Conservation (phyloP, 2,888 invertebrate genomes). For the Anodontia alba region DNA sequence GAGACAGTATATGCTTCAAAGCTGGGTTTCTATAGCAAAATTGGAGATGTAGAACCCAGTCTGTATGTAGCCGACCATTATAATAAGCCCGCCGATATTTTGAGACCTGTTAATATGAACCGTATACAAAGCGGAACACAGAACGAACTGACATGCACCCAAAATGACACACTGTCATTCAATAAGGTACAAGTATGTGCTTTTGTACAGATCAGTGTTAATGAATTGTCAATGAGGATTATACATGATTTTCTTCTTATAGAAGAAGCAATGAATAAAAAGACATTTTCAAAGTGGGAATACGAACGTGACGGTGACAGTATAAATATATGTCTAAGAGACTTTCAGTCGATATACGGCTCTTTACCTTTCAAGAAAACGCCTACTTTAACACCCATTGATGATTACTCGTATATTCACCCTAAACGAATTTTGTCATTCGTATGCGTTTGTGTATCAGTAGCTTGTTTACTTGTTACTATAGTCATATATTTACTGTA, state of each 20-base stretch:
- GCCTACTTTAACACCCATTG: background rate
- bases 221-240: background rate
- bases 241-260: background rate
- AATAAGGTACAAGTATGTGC: background rate
- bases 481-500: slow-evolving; percentile 40
- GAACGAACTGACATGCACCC: background rate
- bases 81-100: background rate
- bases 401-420: background rate
- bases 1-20: background rate
- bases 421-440: slow-evolving; percentile 38
- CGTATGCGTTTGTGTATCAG: slow-evolving; percentile 28
- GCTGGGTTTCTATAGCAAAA: background rate
- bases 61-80: background rate
- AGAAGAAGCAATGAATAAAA: background rate
- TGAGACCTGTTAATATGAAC: too few species aligned
- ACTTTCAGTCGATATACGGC: background rate
- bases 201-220: background rate
- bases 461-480: slow-evolving; percentile 31
- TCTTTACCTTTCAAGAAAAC: background rate
- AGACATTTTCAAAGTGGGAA: background rate
- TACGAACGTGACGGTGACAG: background rate
- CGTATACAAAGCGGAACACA: background rate
- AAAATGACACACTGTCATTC: background rate
- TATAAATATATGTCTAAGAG: background rate
- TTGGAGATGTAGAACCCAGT: background rate